A percentile compares a stretch with the other conserved stretches of the same genome.
Evolutionary conservation across 1,140 invertebrate species (phyloP).

Genomic region (Stegodyphus mimosarum): DNA sequence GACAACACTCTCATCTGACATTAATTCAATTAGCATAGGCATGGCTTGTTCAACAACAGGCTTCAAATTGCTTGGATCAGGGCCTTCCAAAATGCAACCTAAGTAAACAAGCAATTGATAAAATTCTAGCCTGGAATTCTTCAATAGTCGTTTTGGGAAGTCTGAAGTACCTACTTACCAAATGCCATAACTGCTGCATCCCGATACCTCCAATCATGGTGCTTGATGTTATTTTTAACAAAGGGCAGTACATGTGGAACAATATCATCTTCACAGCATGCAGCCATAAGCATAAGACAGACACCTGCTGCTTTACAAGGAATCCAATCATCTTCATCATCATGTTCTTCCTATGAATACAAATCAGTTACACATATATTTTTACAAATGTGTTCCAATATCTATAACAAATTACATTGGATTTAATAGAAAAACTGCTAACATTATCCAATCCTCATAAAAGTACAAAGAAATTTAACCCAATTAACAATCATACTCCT

Average conservation of each 20-base stretch:
- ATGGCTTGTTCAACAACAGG: constrained; percentile 96
- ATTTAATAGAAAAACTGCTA: background rate
- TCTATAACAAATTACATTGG: too few species aligned
- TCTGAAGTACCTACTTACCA: constrained; percentile 71
- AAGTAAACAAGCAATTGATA: constrained; percentile 42
- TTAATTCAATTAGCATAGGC: constrained; percentile 91
- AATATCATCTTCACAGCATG: constrained; percentile 97
- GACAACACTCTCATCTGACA: constrained; percentile 92
- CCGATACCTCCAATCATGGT: constrained; percentile 91
- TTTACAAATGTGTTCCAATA: background rate
- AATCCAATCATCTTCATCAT: constrained; percentile 99
- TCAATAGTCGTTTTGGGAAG: too few species aligned
- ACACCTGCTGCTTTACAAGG: constrained; percentile 99
- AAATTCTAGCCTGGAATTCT: too few species aligned
- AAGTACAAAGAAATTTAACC: background rate
- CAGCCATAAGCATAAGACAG: constrained; percentile 97
- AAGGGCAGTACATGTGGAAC: constrained; percentile 97
- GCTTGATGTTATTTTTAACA: constrained; percentile 93
- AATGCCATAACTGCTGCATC: constrained; percentile 99
- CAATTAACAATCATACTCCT: too few species aligned
- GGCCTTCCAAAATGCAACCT: constrained; percentile 92
- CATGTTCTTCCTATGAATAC: constrained; percentile 70
- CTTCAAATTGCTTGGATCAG: constrained; percentile 87
- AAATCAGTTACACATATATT: background rate
- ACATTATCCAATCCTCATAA: background rate